Evolutionary conservation across 1,140 invertebrate genomes (phyloP), one percentile per base, ranked within the genome.

Genomic region (Chrysomallon squamiferum): DNA sequence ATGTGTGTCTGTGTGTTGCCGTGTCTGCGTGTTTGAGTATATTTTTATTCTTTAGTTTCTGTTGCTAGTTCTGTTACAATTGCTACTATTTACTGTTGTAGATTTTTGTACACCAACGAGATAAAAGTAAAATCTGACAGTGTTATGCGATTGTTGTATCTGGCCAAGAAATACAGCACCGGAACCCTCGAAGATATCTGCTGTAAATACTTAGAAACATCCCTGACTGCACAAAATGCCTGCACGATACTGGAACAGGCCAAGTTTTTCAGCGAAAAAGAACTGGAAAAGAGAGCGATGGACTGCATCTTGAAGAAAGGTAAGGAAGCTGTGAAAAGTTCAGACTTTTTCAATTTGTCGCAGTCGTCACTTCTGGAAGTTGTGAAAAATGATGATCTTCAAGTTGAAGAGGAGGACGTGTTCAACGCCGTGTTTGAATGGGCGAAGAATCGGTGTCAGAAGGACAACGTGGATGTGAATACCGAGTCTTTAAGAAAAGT

Each of bases 91-190:
- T 64, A 27, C 52, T 22, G 22, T 47, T 66, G 27, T 54, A 77
- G 75, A 50, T 77, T 66, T 59, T 65, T 77, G 13, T 77, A 77
- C 65, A 62, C 64, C 25, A 71, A 77, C 30, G 73, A 77, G 18
- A 58, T 65, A 1, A 69, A 66, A 32, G 41, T 93, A 72, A 92
- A 90, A 35, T 90, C 91, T 2, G 92, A 93, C 76, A 92, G 90
- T 77, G 92, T 93, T 1, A 93, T 93, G 90, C 91, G 91, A 1
- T 92, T 91, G 9, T 81, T 93, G 35, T 93, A 94, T 75, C 92
- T 92, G 3, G 92, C 92, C 18, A 93, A 93, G 76, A 94, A 94
- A 75, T 94, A 94, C 84, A 91, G 91, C 4, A 91, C 94, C 0
- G 89, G 91, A 7, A 90, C 91, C 11, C 83, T 94, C 62, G 92